Evolutionary conservation across 1,140 invertebrate genomes (phyloP).

Genomic region (Microplitis mediator): DNA sequence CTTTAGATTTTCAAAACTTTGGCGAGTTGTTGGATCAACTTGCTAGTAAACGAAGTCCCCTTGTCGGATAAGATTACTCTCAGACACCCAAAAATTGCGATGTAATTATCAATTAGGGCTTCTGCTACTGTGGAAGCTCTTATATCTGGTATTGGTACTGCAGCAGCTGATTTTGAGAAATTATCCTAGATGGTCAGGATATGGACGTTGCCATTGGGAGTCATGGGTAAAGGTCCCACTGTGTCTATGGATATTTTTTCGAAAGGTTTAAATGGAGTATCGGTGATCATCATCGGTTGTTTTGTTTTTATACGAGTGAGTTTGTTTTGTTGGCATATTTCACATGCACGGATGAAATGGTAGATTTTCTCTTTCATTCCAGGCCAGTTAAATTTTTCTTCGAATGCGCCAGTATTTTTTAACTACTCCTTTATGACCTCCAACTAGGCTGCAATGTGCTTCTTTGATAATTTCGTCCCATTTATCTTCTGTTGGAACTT

Average conservation of each 20-base stretch:
- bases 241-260: conserved; percentile 17
- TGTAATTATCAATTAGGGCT: conserved; percentile 29
- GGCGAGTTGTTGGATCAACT: conserved; percentile 33
- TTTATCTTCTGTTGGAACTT: no score
- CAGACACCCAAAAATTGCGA: no score
- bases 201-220: conserved; percentile 3
- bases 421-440: conserved; percentile 22
- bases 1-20: conserved; percentile 34
- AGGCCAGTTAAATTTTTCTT: no score
- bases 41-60: conserved; percentile 35
- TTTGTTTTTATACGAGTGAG: background rate
- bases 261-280: conserved; percentile 27
- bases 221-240: no score
- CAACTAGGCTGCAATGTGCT: no score
- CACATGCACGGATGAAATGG: no score
- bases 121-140: conserved; percentile 36
- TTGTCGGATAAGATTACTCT: conserved; percentile 40
- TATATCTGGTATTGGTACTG: conserved; percentile 33
- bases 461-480: no score
- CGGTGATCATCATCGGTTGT: conserved; percentile 9
- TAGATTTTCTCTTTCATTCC: no score
- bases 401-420: no score
- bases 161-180: conserved; percentile 40
- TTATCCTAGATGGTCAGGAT: conserved; percentile 42
- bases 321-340: no score